phyloP scores from a whole-genome alignment of 2,888 invertebrate genomes.

The Acleris cristana region DNA sequence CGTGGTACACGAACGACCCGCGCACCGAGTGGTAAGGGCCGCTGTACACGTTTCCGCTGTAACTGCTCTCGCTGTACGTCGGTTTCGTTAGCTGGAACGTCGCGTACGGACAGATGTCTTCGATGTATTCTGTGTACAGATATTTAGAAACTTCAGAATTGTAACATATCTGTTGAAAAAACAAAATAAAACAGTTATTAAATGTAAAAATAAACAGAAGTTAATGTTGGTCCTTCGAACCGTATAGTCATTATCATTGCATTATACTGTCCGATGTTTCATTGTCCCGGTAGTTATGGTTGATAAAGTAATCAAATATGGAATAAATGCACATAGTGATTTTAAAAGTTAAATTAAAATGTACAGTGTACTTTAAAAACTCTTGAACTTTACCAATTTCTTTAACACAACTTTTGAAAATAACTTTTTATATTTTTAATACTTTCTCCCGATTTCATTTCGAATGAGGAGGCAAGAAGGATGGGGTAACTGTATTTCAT shows the following conservation, averaged over 20 bases:
- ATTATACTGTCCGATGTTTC: too few species aligned
- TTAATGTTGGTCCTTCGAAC: background rate
- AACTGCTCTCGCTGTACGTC: slow-evolving; percentile 94
- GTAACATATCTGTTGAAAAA: background rate
- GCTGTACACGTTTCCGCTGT: slow-evolving; percentile 94
- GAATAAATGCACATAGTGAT: too few species aligned
- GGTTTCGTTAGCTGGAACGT: slow-evolving; percentile 95
- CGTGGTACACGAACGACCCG: slow-evolving; percentile 95
- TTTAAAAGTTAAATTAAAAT: too few species aligned
- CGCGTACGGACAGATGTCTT: slow-evolving; percentile 96
- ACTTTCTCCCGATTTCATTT: too few species aligned
- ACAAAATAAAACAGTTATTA: background rate
- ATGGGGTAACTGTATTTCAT: too few species aligned
- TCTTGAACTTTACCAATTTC: too few species aligned
- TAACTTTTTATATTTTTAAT: too few species aligned
- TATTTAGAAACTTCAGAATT: background rate
- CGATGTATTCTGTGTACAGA: slow-evolving; percentile 90
- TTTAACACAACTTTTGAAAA: too few species aligned
- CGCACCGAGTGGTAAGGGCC: slow-evolving; percentile 94
- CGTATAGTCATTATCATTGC: background rate
- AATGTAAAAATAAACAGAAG: background rate
- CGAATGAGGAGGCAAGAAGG: too few species aligned
- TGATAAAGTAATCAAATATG: too few species aligned
- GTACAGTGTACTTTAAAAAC: too few species aligned
- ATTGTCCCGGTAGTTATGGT: too few species aligned